phyloP scores from a whole-genome alignment of 2,797 vertebrate genomes.

The Gymnothorax javanicus region DNA sequence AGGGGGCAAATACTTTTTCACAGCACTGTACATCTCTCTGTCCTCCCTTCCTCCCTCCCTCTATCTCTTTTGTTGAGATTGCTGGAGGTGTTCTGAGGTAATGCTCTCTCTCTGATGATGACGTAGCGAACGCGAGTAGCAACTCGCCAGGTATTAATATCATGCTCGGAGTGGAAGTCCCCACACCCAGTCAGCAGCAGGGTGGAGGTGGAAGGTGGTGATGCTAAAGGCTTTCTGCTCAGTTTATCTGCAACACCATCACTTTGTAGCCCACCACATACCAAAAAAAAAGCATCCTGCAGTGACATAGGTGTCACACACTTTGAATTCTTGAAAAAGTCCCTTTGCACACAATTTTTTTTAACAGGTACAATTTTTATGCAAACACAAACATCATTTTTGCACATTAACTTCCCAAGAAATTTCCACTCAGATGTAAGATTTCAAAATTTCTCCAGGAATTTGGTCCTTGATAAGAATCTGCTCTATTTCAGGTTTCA shows the following conservation, averaged over 20 bases:
- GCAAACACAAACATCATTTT: no score
- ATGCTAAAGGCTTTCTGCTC: not conserved
- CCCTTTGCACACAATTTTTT: no score
- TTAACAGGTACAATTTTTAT: no score
- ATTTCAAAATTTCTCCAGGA: no score
- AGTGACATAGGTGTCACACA: no score
- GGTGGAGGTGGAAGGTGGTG: not conserved
- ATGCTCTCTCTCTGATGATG: slow-evolving; percentile 21
- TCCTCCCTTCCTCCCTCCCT: not conserved
- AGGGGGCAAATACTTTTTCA: not conserved
- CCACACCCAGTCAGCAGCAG: slow-evolving; percentile 7
- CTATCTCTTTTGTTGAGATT: slow-evolving; percentile 26
- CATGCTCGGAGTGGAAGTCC: slow-evolving; percentile 41
- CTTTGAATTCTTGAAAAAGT: no score
- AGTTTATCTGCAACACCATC: not conserved
- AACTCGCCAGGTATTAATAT: slow-evolving; percentile 40
- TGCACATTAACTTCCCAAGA: no score
- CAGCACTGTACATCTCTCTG: no score
- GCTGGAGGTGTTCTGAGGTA: not conserved
- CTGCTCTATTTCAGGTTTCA: no score
- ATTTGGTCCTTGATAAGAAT: no score
- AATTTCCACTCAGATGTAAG: no score
- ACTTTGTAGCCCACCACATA: not conserved
- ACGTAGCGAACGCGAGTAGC: slow-evolving; percentile 29
- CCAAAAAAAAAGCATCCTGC: no score